Percentiles rank a stretch among this genome's conserved stretches.
Evolutionary conservation across 2,888 invertebrate genomes (phyloP).

Genomic region (Ornithoptera alexandrae): DNA sequence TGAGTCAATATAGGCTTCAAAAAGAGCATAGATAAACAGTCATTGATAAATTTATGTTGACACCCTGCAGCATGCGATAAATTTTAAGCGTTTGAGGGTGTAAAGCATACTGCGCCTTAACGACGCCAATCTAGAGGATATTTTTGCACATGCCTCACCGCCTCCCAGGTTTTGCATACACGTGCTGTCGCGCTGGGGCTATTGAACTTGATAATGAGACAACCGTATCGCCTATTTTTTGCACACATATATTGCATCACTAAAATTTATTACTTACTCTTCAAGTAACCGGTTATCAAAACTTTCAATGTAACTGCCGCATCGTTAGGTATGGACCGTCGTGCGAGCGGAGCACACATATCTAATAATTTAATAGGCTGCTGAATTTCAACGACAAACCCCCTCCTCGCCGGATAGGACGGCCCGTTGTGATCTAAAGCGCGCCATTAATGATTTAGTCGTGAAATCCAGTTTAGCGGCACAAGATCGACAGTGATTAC

Average conservation of each 20-base stretch:
- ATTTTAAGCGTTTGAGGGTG: constrained; percentile 51
- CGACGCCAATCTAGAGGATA: constrained; percentile 52
- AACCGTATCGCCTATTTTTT: constrained; percentile 68
- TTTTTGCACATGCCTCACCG: constrained; percentile 59
- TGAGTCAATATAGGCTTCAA: constrained; percentile 50
- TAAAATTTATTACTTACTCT: constrained; percentile 50
- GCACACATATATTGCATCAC: constrained; percentile 67
- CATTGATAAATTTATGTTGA: constrained; percentile 74
- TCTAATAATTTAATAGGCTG: constrained; percentile 17
- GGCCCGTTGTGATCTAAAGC: constrained; percentile 29
- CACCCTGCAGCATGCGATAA: constrained; percentile 65
- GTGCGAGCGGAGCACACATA: constrained; percentile 1
- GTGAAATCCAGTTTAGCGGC: constrained; percentile 58
- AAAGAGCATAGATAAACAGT: constrained; percentile 53
- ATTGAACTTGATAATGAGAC: constrained; percentile 79
- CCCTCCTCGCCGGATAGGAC: constrained; percentile 1
- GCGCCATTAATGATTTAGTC: constrained; percentile 45
- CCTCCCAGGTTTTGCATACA: constrained; percentile 73
- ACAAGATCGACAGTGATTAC: constrained; percentile 56
- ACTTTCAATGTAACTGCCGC: constrained; percentile 34
- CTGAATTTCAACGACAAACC: constrained; percentile 9
- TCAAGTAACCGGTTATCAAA: constrained; percentile 36
- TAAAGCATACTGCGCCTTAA: constrained; percentile 70
- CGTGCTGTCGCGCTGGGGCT: constrained; percentile 74
- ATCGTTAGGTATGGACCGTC: not conserved